Evolutionary conservation across 2,888 invertebrate species (phyloP), one percentile per base, ranked within the genome.

Genomic region (Aleiodes testaceus): DNA sequence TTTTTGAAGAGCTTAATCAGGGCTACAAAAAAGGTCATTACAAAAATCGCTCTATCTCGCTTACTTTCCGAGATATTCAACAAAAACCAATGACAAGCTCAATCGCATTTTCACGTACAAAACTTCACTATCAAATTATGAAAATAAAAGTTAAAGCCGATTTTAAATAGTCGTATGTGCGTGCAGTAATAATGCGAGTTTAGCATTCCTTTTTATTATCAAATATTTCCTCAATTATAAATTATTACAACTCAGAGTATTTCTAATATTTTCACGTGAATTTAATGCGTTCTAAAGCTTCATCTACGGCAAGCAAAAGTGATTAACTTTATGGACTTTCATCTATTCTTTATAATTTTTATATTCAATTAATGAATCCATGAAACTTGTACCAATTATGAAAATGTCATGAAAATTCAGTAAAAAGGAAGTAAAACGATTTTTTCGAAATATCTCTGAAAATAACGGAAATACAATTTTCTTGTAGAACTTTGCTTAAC

Each of bases 141-240:
- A 6, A 36, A 11, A 36, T 36, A 9, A 11, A 36, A 9, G 9
- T 36, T 2, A 36, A 36, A 36, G 36, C 36, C 36, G 36, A 36
- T 36, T 9, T 26, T 0, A 50, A 36, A 42, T 53, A 69, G 63
- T 64, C 64, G 53, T 64, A 53, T 53, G 52, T 69, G 64, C 64
- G 68, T 70, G 70, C 68, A 74, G 53, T 36, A 36, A 70, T 67
- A 44, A 63, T 20, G 53, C 44, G 18, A 20, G 49, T 36, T 50
- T 63, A 20, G 68, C 61, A 69, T 64, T 64, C 69, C 63, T 53
- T 53, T 36, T 9, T 9, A 36, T 36, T 36, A 36, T 36, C 9
- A 12, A 52, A 52, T 52, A 18, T 53, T 53, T 22, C 26, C 53
- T 22, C n/a, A 30, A 26, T 22, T n/a, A 26, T 26, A 18, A 16